Evolutionary conservation across 2,888 invertebrate genomes (phyloP), one percentile per base, ranked within the genome.

Genomic region (Timema cristinae): DNA sequence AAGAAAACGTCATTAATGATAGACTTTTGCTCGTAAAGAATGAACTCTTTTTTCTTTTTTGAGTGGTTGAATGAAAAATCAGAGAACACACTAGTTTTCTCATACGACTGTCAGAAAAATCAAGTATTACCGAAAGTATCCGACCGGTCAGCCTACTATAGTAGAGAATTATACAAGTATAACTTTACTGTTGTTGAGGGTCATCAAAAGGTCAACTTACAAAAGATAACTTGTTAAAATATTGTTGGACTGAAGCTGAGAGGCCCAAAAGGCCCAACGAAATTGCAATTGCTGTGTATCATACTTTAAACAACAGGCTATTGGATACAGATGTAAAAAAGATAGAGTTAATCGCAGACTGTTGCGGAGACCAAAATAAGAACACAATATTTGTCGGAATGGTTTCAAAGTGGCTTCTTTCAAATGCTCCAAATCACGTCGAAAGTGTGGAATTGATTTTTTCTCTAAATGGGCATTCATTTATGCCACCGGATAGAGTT

Each of bases 241-340:
- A 70, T 49, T 56, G 50, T 48, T 70, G 49, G 70, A 47, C 32
- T 48, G 70, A 70, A 70, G 63, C 32, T 5, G 47, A 59, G 32
- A 50, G 50, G 9, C 48, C 47, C 59, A 61, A 48, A 54, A 61
- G 61, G 7, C 59, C 70, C 49, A 70, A 63, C 63, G 63, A 63
- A 63, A 70, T 70, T 13, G 70, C 69, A 2, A 61, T n/a, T n/a
- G 70, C 70, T 70, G 56, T 48, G 10, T 70, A n/a, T n/a, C 15
- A 16, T 50, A 63, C 11, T 16, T 49, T 59, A 10, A 48, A n/a
- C 49, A 68, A 68, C 50, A 68, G 8, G 11, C 50, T 49, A 49
- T 10, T 16, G 47, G 16, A 10, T 61, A 13, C 6, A n/a, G 51
- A n/a, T 49, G 8, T 32, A 7, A 5, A 2, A 16, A 52, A 49